Percentiles rank a stretch among this genome's conserved stretches.
These are phyloP conservation scores for Addax nasomaculatus DNA, from an alignment of 2,113 vertebrate species.

Conservation along the genomic window DNA sequence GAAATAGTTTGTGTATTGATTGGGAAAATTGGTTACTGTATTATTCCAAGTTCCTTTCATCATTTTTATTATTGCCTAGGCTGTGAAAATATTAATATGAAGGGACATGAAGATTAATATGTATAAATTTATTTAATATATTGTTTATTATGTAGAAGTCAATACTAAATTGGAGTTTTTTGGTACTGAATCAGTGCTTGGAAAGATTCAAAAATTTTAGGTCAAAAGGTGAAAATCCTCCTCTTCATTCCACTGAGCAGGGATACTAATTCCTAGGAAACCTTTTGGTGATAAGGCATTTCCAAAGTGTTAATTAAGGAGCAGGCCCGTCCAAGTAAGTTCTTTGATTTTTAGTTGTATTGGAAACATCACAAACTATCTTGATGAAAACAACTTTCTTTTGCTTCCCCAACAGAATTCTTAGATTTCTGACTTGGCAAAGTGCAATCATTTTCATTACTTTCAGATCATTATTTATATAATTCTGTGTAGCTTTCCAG, in stretches of 20 bases:
- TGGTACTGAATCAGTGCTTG: background rate
- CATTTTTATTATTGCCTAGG: background rate
- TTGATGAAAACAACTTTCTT: slow-evolving; percentile 52
- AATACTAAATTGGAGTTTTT: slow-evolving; percentile 4
- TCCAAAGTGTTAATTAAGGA: slow-evolving; percentile 35
- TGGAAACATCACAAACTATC: slow-evolving; percentile 27
- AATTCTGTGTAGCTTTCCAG: slow-evolving; percentile 32
- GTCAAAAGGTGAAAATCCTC: slow-evolving; percentile 15
- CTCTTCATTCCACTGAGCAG: background rate
- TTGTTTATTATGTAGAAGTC: background rate
- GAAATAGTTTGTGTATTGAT: slow-evolving; percentile 10
- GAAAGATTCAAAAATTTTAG: background rate
- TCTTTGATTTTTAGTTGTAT: slow-evolving; percentile 40
- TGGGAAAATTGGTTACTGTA: background rate
- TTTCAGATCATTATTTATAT: slow-evolving; percentile 57
- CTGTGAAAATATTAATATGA: background rate
- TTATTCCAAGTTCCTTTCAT: background rate
- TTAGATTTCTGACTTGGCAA: slow-evolving; percentile 71
- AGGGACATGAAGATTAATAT: background rate
- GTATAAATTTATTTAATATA: background rate
- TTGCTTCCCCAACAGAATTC: slow-evolving; percentile 46
- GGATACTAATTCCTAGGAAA: background rate
- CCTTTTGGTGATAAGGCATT: slow-evolving; percentile 27
- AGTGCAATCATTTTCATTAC: slow-evolving; percentile 44
- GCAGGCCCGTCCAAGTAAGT: background rate